These are phyloP conservation scores for Rhagium mordax DNA, from an alignment of 2,888 invertebrate species.

Conservation along the genomic window DNA sequence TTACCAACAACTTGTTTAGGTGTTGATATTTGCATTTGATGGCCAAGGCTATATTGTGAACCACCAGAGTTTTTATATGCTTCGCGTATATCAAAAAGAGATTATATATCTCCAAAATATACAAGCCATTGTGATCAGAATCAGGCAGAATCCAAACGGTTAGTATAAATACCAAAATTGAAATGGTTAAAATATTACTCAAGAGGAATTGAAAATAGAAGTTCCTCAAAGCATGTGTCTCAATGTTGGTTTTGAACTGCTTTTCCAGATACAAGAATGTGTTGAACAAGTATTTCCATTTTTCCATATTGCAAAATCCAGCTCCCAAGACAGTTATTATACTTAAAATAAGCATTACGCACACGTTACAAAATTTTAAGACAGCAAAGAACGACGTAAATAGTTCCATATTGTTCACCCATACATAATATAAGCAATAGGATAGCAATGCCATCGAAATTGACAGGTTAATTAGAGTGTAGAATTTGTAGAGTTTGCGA, in stretches of 20 bases:
- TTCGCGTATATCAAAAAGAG: background rate
- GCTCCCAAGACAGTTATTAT: background rate
- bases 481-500: background rate
- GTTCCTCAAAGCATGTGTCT: background rate
- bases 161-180: background rate
- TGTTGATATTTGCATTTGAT: background rate
- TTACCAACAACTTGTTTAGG: background rate
- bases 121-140: too few relatives aligned
- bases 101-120: background rate
- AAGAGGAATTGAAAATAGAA: background rate
- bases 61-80: background rate
- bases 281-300: background rate
- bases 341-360: background rate
- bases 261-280: background rate
- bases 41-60: background rate
- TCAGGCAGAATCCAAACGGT: background rate
- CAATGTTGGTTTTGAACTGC: background rate
- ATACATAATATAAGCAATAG: background rate
- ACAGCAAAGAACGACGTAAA: background rate
- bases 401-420: background rate
- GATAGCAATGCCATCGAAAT: background rate
- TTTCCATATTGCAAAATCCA: background rate
- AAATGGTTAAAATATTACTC: background rate
- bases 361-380: background rate
- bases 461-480: background rate